phyloP scores from a whole-genome alignment of 2,888 invertebrate species.

The Pyrocoelia pectoralis region DNA sequence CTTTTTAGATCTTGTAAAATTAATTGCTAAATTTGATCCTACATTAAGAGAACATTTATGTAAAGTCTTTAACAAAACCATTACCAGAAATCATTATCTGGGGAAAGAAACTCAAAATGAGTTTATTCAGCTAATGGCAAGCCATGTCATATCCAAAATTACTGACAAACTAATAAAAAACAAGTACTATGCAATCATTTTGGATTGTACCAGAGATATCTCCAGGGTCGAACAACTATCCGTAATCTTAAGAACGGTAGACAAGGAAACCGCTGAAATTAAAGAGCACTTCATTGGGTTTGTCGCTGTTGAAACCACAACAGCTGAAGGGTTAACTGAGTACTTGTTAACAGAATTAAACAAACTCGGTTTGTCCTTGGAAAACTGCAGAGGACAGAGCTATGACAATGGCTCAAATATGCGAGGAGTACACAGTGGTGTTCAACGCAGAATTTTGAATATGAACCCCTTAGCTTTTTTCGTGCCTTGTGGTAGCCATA shows the following conservation, averaged over 20 bases:
- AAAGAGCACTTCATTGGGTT: slow-evolving; percentile 26
- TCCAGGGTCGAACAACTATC: slow-evolving; percentile 20
- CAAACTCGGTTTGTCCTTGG: slow-evolving; percentile 16
- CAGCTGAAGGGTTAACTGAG: slow-evolving; percentile 24
- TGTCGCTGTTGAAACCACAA: slow-evolving; percentile 24
- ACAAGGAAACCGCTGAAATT: slow-evolving; percentile 19
- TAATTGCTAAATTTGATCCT: not conserved
- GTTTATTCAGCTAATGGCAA: slow-evolving; percentile 24
- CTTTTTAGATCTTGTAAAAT: not conserved
- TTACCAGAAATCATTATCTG: not conserved
- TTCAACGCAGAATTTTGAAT: slow-evolving; percentile 19
- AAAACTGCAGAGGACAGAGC: slow-evolving; percentile 9
- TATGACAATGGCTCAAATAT: slow-evolving; percentile 40
- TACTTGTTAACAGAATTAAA: slow-evolving; percentile 25
- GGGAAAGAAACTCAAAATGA: slow-evolving; percentile 17
- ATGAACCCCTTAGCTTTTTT: slow-evolving; percentile 30
- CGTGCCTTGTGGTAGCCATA: slow-evolving; percentile 31
- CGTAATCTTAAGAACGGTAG: slow-evolving; percentile 19
- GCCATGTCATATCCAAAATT: slow-evolving; percentile 16
- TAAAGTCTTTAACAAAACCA: no score
- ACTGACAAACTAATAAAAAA: not conserved
- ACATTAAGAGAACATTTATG: not conserved
- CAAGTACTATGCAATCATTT: slow-evolving; percentile 25
- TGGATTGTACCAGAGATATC: slow-evolving; percentile 26
- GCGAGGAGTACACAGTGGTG: slow-evolving; percentile 30